Evolutionary conservation across 2,797 vertebrate genomes (phyloP), one percentile per base, ranked within the genome.

Genomic region (Coilia nasus): DNA sequence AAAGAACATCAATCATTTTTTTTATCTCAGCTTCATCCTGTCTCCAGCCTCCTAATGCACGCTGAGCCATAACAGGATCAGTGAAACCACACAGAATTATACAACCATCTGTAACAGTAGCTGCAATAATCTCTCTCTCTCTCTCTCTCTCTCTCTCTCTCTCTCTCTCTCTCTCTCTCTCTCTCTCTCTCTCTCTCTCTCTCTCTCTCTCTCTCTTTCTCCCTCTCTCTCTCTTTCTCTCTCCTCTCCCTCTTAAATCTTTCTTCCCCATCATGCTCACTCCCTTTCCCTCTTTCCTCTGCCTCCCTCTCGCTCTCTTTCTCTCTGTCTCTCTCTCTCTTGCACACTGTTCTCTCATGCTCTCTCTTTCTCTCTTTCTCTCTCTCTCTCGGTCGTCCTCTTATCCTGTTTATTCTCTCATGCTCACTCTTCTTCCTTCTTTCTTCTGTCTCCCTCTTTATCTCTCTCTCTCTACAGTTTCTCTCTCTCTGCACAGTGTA

Each of bases 61-160:
- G 71, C 71, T 19, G 71, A 41, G 35, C 71, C 71, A 35, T 78
- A 78, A 78, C 35, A 78, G 71, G 71, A 78, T 78, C 71, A 78
- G 71, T 44, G 71, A 41, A 78, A 19, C 31, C 71, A 78, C 71
- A 78, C 71, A 78, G 71, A 78, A 78, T 78, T 78, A 78, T 78
- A 78, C 71, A 78, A 78, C 71, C 71, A 41, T 78, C 71, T 78
- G 71, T 78, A 78, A 44, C 71, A 78, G 71, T 78, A 78, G 31
- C 71, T 78, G 71, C 71, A 41, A 41, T 78, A 78, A 78, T 78
- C 71, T 35, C 67, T 17, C 15, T 35, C 23, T 31, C 25, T 28
- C 64, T 31, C 14, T 31, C 64, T 71, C 28, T 31, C 64, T 35
- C 64, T 35, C 28, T 35, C 12, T 35, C 28, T 71, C 28, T 17